Base-by-base conservation (phyloP, 2,888 invertebrate genomes). In the Drosophila ustulata region DNA sequence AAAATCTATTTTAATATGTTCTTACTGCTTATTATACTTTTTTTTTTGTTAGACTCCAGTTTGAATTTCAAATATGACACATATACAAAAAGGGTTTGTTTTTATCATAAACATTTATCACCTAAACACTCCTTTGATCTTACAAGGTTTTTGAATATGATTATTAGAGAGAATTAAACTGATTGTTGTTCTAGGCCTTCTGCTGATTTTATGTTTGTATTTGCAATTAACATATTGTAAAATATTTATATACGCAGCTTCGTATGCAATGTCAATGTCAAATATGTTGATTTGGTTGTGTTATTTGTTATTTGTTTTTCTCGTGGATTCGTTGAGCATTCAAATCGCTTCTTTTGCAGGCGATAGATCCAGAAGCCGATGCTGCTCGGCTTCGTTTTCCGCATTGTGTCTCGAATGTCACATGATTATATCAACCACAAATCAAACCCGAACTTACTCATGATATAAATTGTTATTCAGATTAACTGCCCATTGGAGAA, bases 261-360 rank as follows among this genome's bases (percentile, higher is more conserved):
- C 37, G 66, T 50, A 66, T 57, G 49, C 64, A 58, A 64, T 66
- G 57, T 64, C 75, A 71, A 71, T 66, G 63, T 23, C 71, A 18
- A 43, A 45, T 56, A 18, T 56, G 45, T 55, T 55, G 49, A 56
- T 43, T 59, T 57, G 55, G 8, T 32, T 71, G n/a, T 63, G 46
- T n/a, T 18, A 18, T 18, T 18, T 18, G 13, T 13, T 39, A 13
- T 61, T 64, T 25, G 49, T 18, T n/a, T 46, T 55, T 61, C 63
- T 57, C 25, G 56, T 23, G 46, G 37, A 50, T 66, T 51, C 63
- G 46, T 57, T 61, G 50, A 50, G 62, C 61, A 75, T 70, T 50
- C 62, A 70, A 70, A 74, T 61, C 46, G 64, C 69, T 59, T 59
- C 55, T 51, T 43, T 59, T 32, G 41, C 34, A 7, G 41, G 47